Percentiles rank a stretch among this genome's conserved stretches.
Evolutionary conservation across 2,797 vertebrate genomes (phyloP).

Genomic region (Euthynnus affinis): DNA sequence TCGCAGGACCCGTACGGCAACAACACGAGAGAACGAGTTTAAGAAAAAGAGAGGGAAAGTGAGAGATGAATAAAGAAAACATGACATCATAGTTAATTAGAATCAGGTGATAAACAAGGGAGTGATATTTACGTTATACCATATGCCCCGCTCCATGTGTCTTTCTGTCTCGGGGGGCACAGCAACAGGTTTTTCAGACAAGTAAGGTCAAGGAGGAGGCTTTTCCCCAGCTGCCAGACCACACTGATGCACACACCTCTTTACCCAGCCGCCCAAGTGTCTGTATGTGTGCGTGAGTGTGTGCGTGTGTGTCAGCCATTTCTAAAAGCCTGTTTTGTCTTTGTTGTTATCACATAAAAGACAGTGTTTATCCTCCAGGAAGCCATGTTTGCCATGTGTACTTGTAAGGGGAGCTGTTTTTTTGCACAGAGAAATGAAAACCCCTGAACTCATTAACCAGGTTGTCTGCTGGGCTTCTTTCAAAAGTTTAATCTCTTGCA

Average conservation of each 20-base stretch:
- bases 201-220: constrained; percentile 82
- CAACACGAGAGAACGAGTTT: constrained; percentile 32
- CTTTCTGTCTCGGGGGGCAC: constrained; percentile 74
- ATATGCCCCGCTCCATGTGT: constrained; percentile 80
- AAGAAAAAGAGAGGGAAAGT: constrained; percentile 55
- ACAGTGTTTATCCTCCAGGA: constrained; percentile 73
- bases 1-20: constrained; percentile 41
- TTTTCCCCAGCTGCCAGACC: constrained; percentile 81
- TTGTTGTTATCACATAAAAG: constrained; percentile 77
- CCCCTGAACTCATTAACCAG: constrained; percentile 57
- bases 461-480: constrained; percentile 50
- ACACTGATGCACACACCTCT: constrained; percentile 72
- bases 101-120: constrained; percentile 86
- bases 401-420: constrained; percentile 59
- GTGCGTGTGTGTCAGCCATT: constrained; percentile 31
- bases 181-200: constrained; percentile 80
- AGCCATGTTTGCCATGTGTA: constrained; percentile 74
- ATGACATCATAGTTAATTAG: constrained; percentile 87
- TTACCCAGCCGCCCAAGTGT: constrained; percentile 16
- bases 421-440: constrained; percentile 57
- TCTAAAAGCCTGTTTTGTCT: constrained; percentile 67
- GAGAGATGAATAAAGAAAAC: constrained; percentile 74
- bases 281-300: background rate
- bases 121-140: constrained; percentile 86
- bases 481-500: constrained; percentile 66